These are phyloP conservation scores for Tachysurus vachellii DNA, from an alignment of 2,113 vertebrate species.

Conservation along the genomic window DNA sequence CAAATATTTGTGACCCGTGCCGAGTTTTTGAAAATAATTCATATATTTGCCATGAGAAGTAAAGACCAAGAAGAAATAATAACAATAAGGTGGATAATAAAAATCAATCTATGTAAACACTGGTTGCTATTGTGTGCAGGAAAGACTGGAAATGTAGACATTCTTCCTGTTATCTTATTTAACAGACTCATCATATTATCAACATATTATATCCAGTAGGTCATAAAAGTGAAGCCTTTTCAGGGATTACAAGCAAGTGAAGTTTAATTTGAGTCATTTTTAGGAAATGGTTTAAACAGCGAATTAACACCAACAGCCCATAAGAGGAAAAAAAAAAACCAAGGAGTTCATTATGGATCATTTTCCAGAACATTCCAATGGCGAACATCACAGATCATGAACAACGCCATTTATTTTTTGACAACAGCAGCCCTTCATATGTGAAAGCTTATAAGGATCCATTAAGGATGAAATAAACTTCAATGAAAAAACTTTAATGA, in stretches of 20 bases:
- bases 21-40: background rate
- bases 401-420: background rate
- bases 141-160: background rate
- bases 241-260: constrained; percentile 6
- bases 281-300: constrained; percentile 11
- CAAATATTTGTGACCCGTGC: background rate
- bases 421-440: constrained; percentile 26
- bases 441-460: background rate
- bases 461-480: background rate
- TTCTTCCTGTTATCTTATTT: background rate
- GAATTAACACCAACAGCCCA: constrained; percentile 6
- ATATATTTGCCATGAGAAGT: background rate
- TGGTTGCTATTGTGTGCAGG: background rate
- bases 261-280: constrained; percentile 36
- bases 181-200: background rate
- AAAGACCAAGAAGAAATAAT: background rate
- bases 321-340: background rate
- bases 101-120: background rate
- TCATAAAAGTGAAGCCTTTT: background rate
- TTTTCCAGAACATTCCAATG: background rate
- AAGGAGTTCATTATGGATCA: background rate
- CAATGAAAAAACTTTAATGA: background rate
- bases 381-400: background rate
- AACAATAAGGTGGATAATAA: background rate
- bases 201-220: background rate